These are phyloP conservation scores for Zaprionus tsacasi DNA, from an alignment of 1,140 invertebrate genomes.

Conservation along the genomic window DNA sequence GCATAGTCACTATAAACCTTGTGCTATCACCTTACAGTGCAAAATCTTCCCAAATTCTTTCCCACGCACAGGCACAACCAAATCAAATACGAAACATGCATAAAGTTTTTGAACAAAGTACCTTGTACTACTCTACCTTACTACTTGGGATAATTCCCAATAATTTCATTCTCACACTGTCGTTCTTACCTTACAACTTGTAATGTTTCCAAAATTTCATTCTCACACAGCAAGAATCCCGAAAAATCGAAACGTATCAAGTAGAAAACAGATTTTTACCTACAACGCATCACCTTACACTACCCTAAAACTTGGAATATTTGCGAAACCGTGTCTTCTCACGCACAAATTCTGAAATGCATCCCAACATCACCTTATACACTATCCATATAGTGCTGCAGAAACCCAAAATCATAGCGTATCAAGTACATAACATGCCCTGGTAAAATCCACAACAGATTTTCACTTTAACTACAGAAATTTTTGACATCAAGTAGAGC, in stretches of 20 bases:
- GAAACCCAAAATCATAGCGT: conserved; percentile 29
- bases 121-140: conserved; percentile 12
- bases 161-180: conserved; percentile 15
- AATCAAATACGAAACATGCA: conserved; percentile 1
- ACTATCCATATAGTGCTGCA: conserved; percentile 13
- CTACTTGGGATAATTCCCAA: conserved; percentile 10
- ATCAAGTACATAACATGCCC: conserved; percentile 49
- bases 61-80: background rate
- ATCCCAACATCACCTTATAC: background rate
- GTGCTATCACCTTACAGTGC: background rate
- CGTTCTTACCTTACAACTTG: background rate
- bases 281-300: conserved; percentile 15
- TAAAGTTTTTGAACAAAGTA: background rate
- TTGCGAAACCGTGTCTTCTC: conserved; percentile 7
- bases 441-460: conserved; percentile 51
- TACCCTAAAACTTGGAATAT: conserved; percentile 12
- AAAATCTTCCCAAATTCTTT: background rate
- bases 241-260: conserved; percentile 50
- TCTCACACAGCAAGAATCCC: conserved; percentile 19
- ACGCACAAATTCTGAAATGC: background rate
- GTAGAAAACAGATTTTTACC: conserved; percentile 38
- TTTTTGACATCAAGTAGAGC: conserved; percentile 25
- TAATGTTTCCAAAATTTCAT: conserved; percentile 16
- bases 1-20: background rate
- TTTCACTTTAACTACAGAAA: conserved; percentile 6